Base-by-base conservation (phyloP, 2,113 vertebrate species). In the Sinocyclocheilus grahami region DNA sequence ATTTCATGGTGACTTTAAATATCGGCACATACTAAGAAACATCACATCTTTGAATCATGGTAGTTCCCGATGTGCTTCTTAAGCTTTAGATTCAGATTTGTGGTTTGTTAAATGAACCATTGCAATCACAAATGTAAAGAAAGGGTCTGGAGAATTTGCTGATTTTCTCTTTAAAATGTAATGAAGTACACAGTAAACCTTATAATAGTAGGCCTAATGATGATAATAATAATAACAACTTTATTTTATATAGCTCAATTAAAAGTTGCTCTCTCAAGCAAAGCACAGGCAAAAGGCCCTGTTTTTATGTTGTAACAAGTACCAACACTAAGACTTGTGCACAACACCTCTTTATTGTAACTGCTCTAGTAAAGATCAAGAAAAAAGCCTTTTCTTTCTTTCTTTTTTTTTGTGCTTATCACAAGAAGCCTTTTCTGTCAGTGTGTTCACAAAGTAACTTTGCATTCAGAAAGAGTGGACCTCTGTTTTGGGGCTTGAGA, bases 391-490 rank as follows among this genome's bases (percentile, higher is more conserved):
- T 80, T 89, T 60, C 10, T 48, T 48, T 48, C 11, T 12, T 24
- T 89, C 69, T 88, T 74, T 10, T 89, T 89, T 22, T 89, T 76
- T 37, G 91, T 5, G 87, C 85, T 85, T 92, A 93, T 91, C 88
- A 90, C 90, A 88, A 42, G 90, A 79, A 85, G 82, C 83, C 90
- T 89, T 92, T 90, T 88, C 88, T 0, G 91, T 90, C 86, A n/a
- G 37, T 60, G 79, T 89, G 91, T 90, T 90, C 75, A 60, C 86
- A 62, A 87, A 93, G 91, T 91, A 88, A 82, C 88, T 90, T 88
- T 91, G 89, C 91, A 87, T 93, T 92, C 85, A 91, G 91, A 88
- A 87, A 88, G 91, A 12, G 27, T 90, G 91, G 92, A 93, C 91
- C 90, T 91, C 89, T 80, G 89, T 92, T 93, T 91, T 91, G 2